A percentile compares a stretch with the other conserved stretches of the same genome.
Evolutionary conservation across 2,113 vertebrate species (phyloP).

Genomic region (Casuarius casuarius): DNA sequence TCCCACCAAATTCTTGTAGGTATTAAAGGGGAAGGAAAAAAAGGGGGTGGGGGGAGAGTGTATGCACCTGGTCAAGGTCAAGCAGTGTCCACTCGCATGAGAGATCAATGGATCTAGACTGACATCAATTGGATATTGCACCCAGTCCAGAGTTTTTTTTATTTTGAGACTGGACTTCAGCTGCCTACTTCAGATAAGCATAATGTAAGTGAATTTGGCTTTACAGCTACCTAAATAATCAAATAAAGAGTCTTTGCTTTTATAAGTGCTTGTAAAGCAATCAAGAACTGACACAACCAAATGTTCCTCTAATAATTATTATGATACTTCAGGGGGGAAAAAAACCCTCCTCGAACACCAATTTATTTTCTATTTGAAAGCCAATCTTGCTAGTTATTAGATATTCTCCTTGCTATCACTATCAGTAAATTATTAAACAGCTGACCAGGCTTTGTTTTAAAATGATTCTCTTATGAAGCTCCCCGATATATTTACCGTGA

Average conservation of each 20-base stretch:
- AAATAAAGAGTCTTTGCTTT: constrained; percentile 20
- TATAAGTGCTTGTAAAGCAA: constrained; percentile 50
- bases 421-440: constrained; percentile 83
- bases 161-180: neutral
- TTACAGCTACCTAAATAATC: constrained; percentile 42
- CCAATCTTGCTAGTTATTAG: constrained; percentile 77
- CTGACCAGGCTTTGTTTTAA: constrained; percentile 83
- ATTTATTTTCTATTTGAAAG: constrained; percentile 80
- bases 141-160: too few species aligned
- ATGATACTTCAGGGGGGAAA: constrained; percentile 19
- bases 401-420: constrained; percentile 77
- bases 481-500: constrained; percentile 75
- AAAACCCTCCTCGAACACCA: constrained; percentile 48
- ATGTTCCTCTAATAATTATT: constrained; percentile 67
- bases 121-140: neutral
- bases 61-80: neutral
- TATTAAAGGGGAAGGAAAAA: neutral
- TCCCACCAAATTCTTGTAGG: neutral
- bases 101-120: neutral
- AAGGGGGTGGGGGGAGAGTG: too few species aligned
- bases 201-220: neutral
- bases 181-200: neutral
- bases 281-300: constrained; percentile 57
- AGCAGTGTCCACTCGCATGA: rapidly evolving
- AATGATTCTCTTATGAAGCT: constrained; percentile 76